Base-by-base conservation (phyloP, 2,113 vertebrate genomes). In the Ageneiosus marmoratus region DNA sequence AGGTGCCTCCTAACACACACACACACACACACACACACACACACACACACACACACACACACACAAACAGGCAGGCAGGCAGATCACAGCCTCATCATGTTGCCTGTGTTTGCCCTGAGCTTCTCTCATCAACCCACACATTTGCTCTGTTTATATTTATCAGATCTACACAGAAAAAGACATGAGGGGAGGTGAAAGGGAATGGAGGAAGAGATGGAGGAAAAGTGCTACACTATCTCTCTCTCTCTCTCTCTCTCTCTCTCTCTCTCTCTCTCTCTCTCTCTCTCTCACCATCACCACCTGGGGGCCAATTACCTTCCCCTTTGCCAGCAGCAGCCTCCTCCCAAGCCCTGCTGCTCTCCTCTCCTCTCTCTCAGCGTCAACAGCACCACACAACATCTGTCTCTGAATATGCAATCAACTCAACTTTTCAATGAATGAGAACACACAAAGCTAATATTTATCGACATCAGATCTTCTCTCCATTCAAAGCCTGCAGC, bases 121-220 rank as follows among this genome's bases (percentile, higher is more conserved):
- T 91, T 92, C 89, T 89, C 91, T 93, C 93, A 95, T 94, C 94
- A 94, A 93, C 94, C 90, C 91, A 92, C 92, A 93, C 92, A 93
- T 94, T 94, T 94, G 92, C 90, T 92, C 91, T 93, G 92, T 95
- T 94, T 94, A 95, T 94, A 94, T 94, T 95, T 93, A 95, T 94
- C 94, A 94, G 94, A 95, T 95, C 92, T 91, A 92, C 88, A 89
- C 90, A 90, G 90, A 92, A 90, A 88, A 86, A 88, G 89, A 86
- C 77, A 89, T 88, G 80, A 87, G 73, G 72, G 41, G 77, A 75
- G 32, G 77, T 16, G 58, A 85, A 62, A 50, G 79, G 80, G 79
- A 70, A 78, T 24, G 24, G 73, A 73, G 86, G 56, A 34, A 69
- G 73, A 73, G 56, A 83, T 67, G 77, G 34, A 63, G 72, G 77